Evolutionary conservation across 2,888 invertebrate genomes (phyloP).

Genomic region (Stenchaetothrips biformis): DNA sequence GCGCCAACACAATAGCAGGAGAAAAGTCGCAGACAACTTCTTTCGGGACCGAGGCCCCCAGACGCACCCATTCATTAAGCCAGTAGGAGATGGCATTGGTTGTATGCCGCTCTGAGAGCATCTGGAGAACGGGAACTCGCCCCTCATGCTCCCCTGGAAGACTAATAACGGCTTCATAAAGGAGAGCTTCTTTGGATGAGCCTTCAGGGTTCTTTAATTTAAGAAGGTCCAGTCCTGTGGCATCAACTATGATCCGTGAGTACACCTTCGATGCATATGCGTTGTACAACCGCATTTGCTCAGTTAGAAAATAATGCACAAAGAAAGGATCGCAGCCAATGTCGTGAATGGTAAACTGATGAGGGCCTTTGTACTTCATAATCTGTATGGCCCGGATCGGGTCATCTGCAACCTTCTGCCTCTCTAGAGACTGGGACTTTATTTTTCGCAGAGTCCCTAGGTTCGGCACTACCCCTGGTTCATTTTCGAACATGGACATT

Average conservation of each 20-base stretch:
- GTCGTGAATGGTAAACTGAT: constrained; percentile 28
- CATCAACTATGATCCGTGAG: constrained; percentile 31
- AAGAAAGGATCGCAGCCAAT: constrained; percentile 32
- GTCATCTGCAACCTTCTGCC: constrained; percentile 28
- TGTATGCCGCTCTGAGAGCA: constrained; percentile 33
- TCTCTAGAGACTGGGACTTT: constrained; percentile 27
- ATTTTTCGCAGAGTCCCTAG: constrained; percentile 30
- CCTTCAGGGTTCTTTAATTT: constrained; percentile 29
- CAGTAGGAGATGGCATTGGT: constrained; percentile 33
- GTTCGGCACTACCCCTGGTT: constrained; percentile 31
- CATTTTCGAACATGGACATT: constrained; percentile 32
- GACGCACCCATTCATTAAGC: constrained; percentile 32
- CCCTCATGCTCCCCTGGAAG: constrained; percentile 28
- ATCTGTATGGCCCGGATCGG: constrained; percentile 29
- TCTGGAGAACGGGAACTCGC: constrained; percentile 32
- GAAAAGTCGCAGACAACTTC: constrained; percentile 31
- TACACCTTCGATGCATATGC: constrained; percentile 24
- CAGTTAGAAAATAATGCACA: constrained; percentile 32
- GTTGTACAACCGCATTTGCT: constrained; percentile 32
- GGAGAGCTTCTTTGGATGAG: constrained; percentile 23
- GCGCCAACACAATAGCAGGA: constrained; percentile 31
- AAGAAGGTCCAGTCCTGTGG: constrained; percentile 31
- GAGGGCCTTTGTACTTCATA: constrained; percentile 30
- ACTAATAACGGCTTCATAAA: constrained; percentile 31
- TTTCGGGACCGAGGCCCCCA: constrained; percentile 29